Evolutionary conservation across 2,797 vertebrate species (phyloP).

Genomic region (Chaetophractus vellerosus): DNA sequence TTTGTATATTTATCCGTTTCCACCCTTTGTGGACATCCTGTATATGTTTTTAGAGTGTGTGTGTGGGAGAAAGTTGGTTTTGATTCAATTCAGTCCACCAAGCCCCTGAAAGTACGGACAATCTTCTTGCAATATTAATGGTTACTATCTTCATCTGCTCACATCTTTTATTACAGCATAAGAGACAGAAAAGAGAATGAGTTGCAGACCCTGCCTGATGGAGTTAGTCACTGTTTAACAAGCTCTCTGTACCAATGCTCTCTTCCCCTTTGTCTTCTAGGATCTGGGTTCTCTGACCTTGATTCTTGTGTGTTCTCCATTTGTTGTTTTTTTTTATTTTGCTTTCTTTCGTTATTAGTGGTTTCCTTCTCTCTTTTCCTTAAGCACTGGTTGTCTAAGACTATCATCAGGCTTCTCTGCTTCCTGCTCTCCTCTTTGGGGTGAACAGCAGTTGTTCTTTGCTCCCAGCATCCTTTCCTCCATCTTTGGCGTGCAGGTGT

Average conservation of each 20-base stretch:
- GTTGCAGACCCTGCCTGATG: too few species aligned
- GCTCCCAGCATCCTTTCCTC: not conserved
- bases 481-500: not conserved
- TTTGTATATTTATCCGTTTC: not conserved
- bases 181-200: not conserved
- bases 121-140: not conserved
- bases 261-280: too few species aligned
- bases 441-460: not conserved
- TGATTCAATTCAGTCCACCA: not conserved
- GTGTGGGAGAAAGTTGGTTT: not conserved
- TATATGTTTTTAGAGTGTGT: too few species aligned
- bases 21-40: not conserved
- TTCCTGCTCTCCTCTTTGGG: not conserved
- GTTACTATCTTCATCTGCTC: not conserved
- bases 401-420: not conserved
- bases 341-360: not conserved
- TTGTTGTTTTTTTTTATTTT: too few species aligned
- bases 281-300: not conserved
- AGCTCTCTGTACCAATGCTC: too few species aligned
- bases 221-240: not conserved
- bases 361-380: not conserved
- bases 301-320: not conserved
- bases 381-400: not conserved
- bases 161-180: not conserved
- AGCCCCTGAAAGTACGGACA: not conserved